Evolutionary conservation across 2,888 invertebrate species (phyloP).

Genomic region (Aplocera efformata): DNA sequence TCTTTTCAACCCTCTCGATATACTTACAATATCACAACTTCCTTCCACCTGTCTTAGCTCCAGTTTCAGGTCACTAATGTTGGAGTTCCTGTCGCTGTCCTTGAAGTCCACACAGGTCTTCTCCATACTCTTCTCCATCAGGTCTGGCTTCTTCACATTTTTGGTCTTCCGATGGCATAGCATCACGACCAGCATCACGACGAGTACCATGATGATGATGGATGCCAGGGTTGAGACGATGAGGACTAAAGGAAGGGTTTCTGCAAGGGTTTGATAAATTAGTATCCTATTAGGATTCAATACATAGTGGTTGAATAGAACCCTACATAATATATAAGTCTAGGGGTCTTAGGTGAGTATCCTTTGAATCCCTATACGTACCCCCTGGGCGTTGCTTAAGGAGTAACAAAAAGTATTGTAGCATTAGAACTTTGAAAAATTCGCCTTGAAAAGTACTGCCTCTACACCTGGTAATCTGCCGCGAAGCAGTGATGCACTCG

Average conservation of each 20-base stretch:
- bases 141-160: constrained; percentile 40
- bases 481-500: too few species aligned
- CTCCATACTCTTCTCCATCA: constrained; percentile 61
- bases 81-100: constrained; percentile 92
- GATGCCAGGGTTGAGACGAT: constrained; percentile 88
- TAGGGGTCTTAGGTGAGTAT: too few species aligned
- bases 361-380: too few species aligned
- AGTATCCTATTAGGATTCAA: too few species aligned
- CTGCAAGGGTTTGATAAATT: constrained; percentile 65
- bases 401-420: too few species aligned
- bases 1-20: neutral
- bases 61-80: constrained; percentile 94
- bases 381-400: too few species aligned
- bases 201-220: constrained; percentile 88
- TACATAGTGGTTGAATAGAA: too few species aligned
- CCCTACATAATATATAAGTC: too few species aligned
- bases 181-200: constrained; percentile 87
- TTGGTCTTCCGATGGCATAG: constrained; percentile 83
- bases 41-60: constrained; percentile 92
- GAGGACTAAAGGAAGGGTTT: constrained; percentile 87
- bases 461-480: too few species aligned
- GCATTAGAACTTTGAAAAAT: too few species aligned
- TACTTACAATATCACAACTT: constrained; percentile 85
- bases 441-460: too few species aligned
- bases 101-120: constrained; percentile 74